Evolutionary conservation across 2,797 vertebrate species (phyloP).

Genomic region (Platyrinchus mystaceus): DNA sequence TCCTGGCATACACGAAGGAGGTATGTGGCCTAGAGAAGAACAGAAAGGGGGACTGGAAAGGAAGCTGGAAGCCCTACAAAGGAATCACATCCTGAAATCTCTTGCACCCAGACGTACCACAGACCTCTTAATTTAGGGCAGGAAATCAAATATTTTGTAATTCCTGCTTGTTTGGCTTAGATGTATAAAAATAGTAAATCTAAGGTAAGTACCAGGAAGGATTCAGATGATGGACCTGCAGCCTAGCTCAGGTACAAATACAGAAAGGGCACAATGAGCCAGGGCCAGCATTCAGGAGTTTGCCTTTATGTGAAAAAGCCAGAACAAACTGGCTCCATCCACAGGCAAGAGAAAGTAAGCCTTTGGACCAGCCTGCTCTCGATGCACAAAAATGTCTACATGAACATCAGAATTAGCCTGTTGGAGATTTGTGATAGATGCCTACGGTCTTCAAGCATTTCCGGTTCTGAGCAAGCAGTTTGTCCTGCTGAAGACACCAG

Average conservation of each 20-base stretch:
- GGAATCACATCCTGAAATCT: not conserved
- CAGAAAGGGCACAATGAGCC: accelerated
- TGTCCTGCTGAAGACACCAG: not conserved
- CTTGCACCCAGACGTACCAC: not conserved
- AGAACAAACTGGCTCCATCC: not conserved
- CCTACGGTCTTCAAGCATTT: not conserved
- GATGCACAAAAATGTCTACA: not conserved
- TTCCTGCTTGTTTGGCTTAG: not conserved
- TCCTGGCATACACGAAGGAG: accelerated
- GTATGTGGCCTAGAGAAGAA: not conserved
- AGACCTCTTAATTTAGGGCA: not conserved
- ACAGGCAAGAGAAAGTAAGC: not conserved
- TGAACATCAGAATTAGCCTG: not conserved
- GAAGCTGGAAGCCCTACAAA: not conserved
- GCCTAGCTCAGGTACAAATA: not conserved
- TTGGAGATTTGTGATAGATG: not conserved
- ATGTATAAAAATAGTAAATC: not conserved
- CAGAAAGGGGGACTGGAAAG: not conserved
- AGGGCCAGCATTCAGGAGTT: not conserved
- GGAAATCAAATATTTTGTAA: not conserved
- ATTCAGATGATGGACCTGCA: not conserved
- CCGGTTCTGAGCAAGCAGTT: not conserved
- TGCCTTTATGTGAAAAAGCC: not conserved
- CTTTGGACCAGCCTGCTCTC: not conserved
- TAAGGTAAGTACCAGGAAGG: not conserved